Base-by-base conservation (phyloP, 2,888 invertebrate genomes). In the Meiosimyza decipiens region DNA sequence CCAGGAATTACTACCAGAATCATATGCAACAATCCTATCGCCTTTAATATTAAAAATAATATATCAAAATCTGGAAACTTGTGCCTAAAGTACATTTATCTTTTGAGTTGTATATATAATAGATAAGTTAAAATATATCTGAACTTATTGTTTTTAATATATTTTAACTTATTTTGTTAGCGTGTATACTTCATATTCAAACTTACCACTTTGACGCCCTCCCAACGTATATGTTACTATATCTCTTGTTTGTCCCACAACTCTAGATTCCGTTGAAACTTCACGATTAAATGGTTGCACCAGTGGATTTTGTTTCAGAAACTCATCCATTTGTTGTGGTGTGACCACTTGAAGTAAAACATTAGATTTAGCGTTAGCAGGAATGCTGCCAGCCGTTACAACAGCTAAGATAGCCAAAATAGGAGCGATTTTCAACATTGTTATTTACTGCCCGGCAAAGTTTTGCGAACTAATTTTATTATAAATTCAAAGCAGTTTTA, bases 1-100 rank as follows among this genome's bases (percentile, higher is more conserved):
- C 73, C 73, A 79, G 15, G 33, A 28, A 28, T 18, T 15, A 52
- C 1, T 4, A 33, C 65, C 65, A 1, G 33, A 65, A n/a, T 65
- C 65, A 5, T 28, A 16, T 12, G 50, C 13, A 1, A 64, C 50
- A 11, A 64, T 11, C 5, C 28, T 6, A 18, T 64, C 64, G 18
- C 64, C 64, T 64, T 3, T 4, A 16, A 63, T 11, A 49, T 22
- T 13, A 7, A 28, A 18, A 60, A 2, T 22, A 28, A 40, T 40
- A 40, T 40, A 40, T 28, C 28, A 3, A 22, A 22, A 22, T 22
- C 3, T 2, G 22, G 28, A 28, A 28, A 28, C 4, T 28, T 28
- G 28, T 28, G 28, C 28, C 2, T 3, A 28, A 28, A 28, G 28
- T 28, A 22, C 22, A 22, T 22, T 22, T 22, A 22, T 22, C 3